Conservation (phyloP, 2,888 invertebrate species). For the Athetis lepigone region DNA sequence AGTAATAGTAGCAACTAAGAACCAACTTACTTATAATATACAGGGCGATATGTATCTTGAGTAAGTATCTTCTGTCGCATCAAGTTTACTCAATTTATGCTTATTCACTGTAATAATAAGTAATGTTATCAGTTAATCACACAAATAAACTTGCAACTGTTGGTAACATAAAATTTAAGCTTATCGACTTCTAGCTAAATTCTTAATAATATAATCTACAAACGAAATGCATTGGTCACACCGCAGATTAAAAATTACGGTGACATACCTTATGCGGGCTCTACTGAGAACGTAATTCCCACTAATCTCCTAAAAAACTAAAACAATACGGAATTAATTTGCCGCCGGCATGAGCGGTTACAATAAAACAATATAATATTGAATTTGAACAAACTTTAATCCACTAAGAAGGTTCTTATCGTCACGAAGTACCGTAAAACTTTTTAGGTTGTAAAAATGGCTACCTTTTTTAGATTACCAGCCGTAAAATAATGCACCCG, state of each 20-base stretch:
- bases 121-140: not conserved
- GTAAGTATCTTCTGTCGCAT: not conserved
- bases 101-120: not conserved
- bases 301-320: constrained; percentile 12
- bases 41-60: not conserved
- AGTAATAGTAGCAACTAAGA: too few relatives aligned
- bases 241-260: constrained; percentile 1
- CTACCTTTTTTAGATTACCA: constrained; percentile 34
- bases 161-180: not conserved
- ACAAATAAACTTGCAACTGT: not conserved
- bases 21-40: too few relatives aligned
- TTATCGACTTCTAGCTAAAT: not conserved
- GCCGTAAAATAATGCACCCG: constrained; percentile 52
- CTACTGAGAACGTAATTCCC: constrained; percentile 11
- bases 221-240: not conserved
- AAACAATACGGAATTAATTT: constrained; percentile 30
- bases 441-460: constrained; percentile 29
- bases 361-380: constrained; percentile 33
- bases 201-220: constrained; percentile 8
- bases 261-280: constrained; percentile 23
- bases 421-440: constrained; percentile 3
- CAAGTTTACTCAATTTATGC: not conserved
- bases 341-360: constrained; percentile 21
- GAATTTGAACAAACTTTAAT: constrained; percentile 37
- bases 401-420: constrained; percentile 8